A percentile compares a stretch with the other conserved stretches of the same genome.
Conservation (phyloP, 2,888 invertebrate genomes). For the Heliothis peltigera region DNA sequence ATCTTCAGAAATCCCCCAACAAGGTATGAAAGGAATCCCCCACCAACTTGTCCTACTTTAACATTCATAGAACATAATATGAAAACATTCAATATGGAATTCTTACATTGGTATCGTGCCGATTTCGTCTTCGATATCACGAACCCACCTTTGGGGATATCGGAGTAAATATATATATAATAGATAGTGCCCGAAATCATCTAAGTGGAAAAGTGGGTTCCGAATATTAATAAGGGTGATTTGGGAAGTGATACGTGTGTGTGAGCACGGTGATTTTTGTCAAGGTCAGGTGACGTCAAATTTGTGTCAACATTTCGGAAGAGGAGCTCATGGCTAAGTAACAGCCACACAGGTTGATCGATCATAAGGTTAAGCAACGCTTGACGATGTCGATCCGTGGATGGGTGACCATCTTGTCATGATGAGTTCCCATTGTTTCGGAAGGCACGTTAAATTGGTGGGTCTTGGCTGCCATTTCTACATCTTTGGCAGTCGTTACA, state of each 20-base stretch:
- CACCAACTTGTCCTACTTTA: constrained; percentile 45
- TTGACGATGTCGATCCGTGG: too few species aligned
- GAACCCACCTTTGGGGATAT: constrained; percentile 36
- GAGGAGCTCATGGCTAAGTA: too few species aligned
- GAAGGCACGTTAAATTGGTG: too few species aligned
- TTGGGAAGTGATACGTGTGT: constrained; percentile 11
- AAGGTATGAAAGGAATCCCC: constrained; percentile 17
- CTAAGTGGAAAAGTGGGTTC: constrained; percentile 65
- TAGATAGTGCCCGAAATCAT: constrained; percentile 62
- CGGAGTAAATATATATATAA: constrained; percentile 57
- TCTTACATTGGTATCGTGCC: constrained; percentile 37
- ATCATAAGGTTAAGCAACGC: too few species aligned
- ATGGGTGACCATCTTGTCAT: too few species aligned
- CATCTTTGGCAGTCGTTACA: too few species aligned
- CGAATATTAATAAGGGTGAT: constrained; percentile 61
- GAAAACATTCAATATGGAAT: constrained; percentile 44
- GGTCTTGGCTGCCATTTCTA: too few species aligned
- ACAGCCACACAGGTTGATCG: too few species aligned
- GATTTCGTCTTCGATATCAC: constrained; percentile 42
- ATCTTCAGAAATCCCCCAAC: constrained; percentile 3
- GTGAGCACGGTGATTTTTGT: constrained; percentile 1
- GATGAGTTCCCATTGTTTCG: too few species aligned
- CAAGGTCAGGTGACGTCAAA: neutral
- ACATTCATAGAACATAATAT: constrained; percentile 53
- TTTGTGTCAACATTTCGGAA: neutral